phyloP scores from a whole-genome alignment of 2,113 vertebrate species.

The Verasper variegatus region DNA sequence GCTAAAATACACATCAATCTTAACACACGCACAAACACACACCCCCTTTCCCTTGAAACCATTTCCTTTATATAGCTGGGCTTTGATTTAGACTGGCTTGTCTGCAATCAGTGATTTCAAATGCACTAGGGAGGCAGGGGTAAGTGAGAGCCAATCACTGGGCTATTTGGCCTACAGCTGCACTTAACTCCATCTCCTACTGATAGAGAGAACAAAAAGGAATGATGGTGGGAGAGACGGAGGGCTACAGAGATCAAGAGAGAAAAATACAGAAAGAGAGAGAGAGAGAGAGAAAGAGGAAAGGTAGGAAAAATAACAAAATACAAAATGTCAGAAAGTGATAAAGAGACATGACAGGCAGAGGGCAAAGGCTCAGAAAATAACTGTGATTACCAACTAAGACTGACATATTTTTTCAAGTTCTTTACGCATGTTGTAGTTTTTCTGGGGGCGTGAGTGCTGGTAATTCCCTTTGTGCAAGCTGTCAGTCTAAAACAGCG shows the following conservation, averaged over 20 bases:
- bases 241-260: conserved; percentile 60
- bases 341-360: conserved; percentile 33
- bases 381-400: conserved; percentile 56
- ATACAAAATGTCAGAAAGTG: conserved; percentile 40
- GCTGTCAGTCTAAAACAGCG: conserved; percentile 22
- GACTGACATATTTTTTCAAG: conserved; percentile 41
- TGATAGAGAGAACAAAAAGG: conserved; percentile 71
- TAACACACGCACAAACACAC: conserved; percentile 15
- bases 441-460: background rate
- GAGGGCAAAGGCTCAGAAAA: conserved; percentile 42
- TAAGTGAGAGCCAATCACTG: conserved; percentile 81
- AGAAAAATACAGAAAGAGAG: conserved; percentile 44
- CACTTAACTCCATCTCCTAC: conserved; percentile 75
- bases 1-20: background rate
- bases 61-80: conserved; percentile 46
- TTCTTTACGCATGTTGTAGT: conserved; percentile 11
- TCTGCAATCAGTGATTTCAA: conserved; percentile 79
- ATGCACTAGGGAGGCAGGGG: conserved; percentile 71
- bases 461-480: conserved; percentile 30
- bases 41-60: conserved; percentile 54
- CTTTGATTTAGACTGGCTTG: conserved; percentile 72
- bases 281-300: conserved; percentile 27
- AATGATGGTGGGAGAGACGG: conserved; percentile 59
- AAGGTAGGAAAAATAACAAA: conserved; percentile 26
- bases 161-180: conserved; percentile 78